Conservation (phyloP, 2,113 vertebrate species). For the Protobothrops flavoviridis region DNA sequence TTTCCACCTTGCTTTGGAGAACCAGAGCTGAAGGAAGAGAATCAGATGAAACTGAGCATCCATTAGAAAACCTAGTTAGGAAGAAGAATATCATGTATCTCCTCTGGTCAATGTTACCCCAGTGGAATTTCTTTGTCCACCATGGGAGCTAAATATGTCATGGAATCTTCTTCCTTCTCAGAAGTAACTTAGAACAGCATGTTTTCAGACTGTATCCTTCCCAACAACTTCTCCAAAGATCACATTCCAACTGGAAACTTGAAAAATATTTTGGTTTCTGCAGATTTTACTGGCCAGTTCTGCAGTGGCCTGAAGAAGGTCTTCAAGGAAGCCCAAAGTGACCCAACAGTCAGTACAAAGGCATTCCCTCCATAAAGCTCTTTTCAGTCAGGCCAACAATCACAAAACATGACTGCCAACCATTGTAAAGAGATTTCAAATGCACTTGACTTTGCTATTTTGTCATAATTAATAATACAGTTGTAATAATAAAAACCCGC, state of each 20-base stretch:
- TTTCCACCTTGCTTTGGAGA: no score
- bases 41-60: background rate
- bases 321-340: background rate
- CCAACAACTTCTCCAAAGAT: background rate
- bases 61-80: background rate
- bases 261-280: background rate
- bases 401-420: background rate
- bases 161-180: background rate
- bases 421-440: background rate
- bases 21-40: no score
- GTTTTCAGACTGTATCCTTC: background rate
- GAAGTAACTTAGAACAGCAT: background rate
- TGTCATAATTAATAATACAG: background rate
- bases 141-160: background rate
- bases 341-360: background rate
- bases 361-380: background rate
- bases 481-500: slow-evolving; percentile 16
- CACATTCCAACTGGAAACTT: background rate
- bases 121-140: background rate
- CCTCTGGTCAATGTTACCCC: background rate
- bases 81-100: background rate
- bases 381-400: background rate
- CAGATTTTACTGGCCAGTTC: background rate
- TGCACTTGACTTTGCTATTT: background rate
- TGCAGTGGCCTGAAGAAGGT: no score